Conservation (phyloP, 2,113 vertebrate genomes). For the Syngnathus floridae region DNA sequence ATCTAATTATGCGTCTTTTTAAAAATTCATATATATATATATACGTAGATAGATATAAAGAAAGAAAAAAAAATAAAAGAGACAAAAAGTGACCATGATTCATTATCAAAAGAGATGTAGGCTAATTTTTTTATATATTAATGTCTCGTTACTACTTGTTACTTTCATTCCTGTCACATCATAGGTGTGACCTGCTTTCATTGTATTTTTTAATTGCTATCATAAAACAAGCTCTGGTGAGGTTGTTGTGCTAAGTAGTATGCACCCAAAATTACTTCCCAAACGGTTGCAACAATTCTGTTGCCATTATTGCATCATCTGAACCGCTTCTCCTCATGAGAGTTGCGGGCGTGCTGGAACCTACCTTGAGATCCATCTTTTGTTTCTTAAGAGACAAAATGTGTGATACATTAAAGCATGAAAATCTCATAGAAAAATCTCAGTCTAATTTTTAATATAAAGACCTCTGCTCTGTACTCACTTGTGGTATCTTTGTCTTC, state of each 20-base stretch:
- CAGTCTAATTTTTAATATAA: background rate
- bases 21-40: too few relatives aligned
- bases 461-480: constrained; percentile 17
- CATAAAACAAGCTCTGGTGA: background rate
- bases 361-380: too few relatives aligned
- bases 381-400: too few relatives aligned
- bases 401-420: too few relatives aligned
- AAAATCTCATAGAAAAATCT: too few relatives aligned
- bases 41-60: too few relatives aligned
- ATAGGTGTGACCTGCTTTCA: constrained; percentile 28
- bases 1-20: background rate
- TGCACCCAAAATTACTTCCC: background rate
- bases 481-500: background rate
- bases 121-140: background rate
- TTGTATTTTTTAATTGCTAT: constrained; percentile 30
- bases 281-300: too few relatives aligned
- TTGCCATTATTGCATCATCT: too few relatives aligned
- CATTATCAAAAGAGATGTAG: constrained; percentile 1
- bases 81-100: background rate
- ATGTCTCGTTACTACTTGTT: background rate
- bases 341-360: too few relatives aligned
- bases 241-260: background rate
- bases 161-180: constrained; percentile 38
- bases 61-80: too few relatives aligned
- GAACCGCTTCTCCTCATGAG: too few relatives aligned